phyloP scores from a whole-genome alignment of 2,113 vertebrate genomes.

The Megalops atlanticus region DNA sequence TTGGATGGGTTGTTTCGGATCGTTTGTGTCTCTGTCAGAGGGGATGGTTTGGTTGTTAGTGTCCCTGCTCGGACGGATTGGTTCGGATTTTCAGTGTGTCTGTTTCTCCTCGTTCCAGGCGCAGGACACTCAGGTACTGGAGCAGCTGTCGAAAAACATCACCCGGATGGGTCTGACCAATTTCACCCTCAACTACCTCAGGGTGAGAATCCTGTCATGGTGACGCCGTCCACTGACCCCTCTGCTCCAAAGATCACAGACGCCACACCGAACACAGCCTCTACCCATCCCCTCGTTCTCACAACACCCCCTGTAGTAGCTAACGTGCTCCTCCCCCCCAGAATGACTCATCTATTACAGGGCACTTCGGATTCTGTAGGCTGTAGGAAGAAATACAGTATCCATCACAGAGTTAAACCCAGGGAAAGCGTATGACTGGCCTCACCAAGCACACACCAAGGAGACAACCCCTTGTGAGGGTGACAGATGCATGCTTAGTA shows the following conservation, averaged over 20 bases:
- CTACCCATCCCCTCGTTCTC: neutral
- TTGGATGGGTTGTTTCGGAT: no score
- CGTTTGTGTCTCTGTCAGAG: neutral
- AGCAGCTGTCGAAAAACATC: constrained; percentile 99
- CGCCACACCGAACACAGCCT: neutral
- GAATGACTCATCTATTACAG: constrained; percentile 9
- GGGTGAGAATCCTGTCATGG: constrained; percentile 75
- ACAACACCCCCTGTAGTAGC: neutral
- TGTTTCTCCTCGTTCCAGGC: constrained; percentile 73
- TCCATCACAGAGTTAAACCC: neutral
- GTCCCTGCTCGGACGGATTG: no score
- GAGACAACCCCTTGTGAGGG: neutral
- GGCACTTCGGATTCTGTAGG: neutral
- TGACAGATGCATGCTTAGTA: neutral
- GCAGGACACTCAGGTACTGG: constrained; percentile 98
- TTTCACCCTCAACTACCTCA: constrained; percentile 99
- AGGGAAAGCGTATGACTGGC: neutral
- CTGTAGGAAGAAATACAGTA: neutral
- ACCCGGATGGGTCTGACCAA: constrained; percentile 99
- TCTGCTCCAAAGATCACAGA: neutral
- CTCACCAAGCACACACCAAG: neutral
- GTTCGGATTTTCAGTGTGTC: neutral
- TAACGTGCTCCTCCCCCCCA: neutral
- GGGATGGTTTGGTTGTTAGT: neutral
- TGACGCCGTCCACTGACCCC: neutral